Conservation (phyloP, 2,797 vertebrate species). For the Phrynocephalus vlangalii region DNA sequence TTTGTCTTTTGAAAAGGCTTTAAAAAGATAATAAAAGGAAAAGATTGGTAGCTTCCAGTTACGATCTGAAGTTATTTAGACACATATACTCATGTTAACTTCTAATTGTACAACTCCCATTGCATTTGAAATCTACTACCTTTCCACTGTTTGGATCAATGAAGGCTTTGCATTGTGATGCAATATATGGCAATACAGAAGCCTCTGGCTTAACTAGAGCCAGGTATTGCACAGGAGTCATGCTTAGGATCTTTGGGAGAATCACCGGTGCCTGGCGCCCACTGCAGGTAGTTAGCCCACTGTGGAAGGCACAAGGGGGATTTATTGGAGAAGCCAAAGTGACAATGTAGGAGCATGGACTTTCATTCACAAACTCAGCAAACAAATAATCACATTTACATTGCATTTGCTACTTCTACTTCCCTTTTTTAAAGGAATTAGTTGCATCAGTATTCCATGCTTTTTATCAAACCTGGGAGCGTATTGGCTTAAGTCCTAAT, state of each 20-base stretch:
- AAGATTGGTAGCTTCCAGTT: conserved; percentile 22
- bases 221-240: not conserved
- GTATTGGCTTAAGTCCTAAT: not conserved
- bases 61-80: not conserved
- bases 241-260: not conserved
- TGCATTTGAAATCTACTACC: not conserved
- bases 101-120: conserved; percentile 15
- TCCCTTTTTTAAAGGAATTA: not conserved
- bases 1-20: not conserved
- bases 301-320: no score
- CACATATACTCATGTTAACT: conserved; percentile 1
- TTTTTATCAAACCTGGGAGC: not conserved
- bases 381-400: no score
- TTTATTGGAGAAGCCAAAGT: no score
- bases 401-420: no score
- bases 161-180: not conserved
- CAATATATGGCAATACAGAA: not conserved
- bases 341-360: no score
- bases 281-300: no score
- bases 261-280: no score
- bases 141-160: not conserved
- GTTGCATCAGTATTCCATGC: not conserved
- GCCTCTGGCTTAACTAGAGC: not conserved
- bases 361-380: no score
- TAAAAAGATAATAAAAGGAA: no score